Conservation (phyloP, 2,888 invertebrate species). For the Platynereis dumerilii region DNA sequence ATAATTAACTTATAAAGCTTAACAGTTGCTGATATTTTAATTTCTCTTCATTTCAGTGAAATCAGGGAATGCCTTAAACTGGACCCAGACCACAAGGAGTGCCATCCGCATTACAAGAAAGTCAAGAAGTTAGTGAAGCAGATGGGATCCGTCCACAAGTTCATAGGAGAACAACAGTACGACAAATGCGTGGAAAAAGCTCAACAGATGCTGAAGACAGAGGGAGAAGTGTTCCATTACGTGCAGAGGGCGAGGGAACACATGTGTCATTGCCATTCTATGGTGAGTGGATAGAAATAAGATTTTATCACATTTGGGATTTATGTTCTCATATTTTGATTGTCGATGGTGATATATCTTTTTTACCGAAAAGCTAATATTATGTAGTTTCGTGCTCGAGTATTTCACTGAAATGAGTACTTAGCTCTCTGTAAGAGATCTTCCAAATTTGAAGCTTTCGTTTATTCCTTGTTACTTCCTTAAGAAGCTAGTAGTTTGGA, state of each 20-base stretch:
- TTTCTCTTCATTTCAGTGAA: constrained; percentile 69
- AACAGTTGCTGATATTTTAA: not conserved
- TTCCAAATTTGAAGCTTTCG: no score
- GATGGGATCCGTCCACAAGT: constrained; percentile 63
- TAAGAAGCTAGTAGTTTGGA: no score
- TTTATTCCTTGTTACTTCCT: no score
- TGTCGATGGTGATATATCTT: no score
- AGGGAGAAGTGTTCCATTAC: constrained; percentile 70
- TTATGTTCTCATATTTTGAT: no score
- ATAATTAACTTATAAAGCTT: no score
- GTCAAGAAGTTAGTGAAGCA: constrained; percentile 90
- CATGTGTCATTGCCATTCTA: constrained; percentile 77
- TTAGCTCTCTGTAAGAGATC: no score
- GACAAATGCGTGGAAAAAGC: constrained; percentile 68
- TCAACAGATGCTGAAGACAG: constrained; percentile 70
- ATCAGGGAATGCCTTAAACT: constrained; percentile 95
- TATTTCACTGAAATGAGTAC: no score
- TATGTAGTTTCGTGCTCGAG: no score
- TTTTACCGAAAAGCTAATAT: no score
- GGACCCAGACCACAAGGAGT: constrained; percentile 96
- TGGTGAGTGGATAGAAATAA: constrained; percentile 51
- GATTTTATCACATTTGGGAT: no score
- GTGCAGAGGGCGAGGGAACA: constrained; percentile 72
- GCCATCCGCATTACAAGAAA: constrained; percentile 95
- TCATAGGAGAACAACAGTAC: constrained; percentile 52